A percentile compares a stretch with the other conserved stretches of the same genome.
phyloP scores from a whole-genome alignment of 2,888 invertebrate species.

The Polydrusus tereticollis region DNA sequence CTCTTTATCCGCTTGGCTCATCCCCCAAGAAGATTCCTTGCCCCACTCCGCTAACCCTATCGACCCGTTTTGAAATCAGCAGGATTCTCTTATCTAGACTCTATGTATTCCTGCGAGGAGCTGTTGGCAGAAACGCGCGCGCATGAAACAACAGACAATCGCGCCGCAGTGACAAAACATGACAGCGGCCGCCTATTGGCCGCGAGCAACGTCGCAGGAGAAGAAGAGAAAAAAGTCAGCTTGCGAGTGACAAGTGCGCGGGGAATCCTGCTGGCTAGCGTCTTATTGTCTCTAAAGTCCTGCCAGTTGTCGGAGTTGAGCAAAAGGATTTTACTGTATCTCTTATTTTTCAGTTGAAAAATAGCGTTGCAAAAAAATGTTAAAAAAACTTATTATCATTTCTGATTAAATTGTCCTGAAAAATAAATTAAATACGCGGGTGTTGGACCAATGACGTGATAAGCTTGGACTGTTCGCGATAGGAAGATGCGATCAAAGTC shows the following conservation, averaged over 20 bases:
- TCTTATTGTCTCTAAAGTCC: slow-evolving; percentile 62
- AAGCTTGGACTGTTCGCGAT: slow-evolving; percentile 7
- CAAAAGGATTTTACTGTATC: slow-evolving; percentile 20
- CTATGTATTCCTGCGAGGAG: slow-evolving; percentile 44
- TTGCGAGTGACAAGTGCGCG: slow-evolving; percentile 49
- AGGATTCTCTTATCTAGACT: slow-evolving; percentile 48
- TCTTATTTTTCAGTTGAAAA: neutral
- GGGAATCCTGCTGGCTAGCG: slow-evolving; percentile 57
- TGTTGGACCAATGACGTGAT: slow-evolving; percentile 19
- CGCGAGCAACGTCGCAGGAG: slow-evolving; percentile 57
- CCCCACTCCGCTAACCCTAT: slow-evolving; percentile 45
- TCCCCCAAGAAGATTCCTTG: slow-evolving; percentile 47
- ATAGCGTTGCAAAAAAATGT: neutral
- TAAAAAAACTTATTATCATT: too few relatives aligned
- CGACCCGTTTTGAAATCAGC: slow-evolving; percentile 47
- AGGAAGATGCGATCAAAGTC: slow-evolving; percentile 79
- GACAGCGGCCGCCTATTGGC: slow-evolving; percentile 67
- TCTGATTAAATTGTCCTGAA: too few relatives aligned
- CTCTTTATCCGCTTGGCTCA: slow-evolving; percentile 43
- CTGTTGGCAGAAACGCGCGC: slow-evolving; percentile 44
- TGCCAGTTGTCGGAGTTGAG: slow-evolving; percentile 37
- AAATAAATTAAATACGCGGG: too few relatives aligned
- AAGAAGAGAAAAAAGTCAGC: slow-evolving; percentile 59
- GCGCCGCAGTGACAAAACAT: slow-evolving; percentile 68
- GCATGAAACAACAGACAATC: slow-evolving; percentile 51